Conservation (phyloP, 2,888 invertebrate species). For the Plebejus anna region DNA sequence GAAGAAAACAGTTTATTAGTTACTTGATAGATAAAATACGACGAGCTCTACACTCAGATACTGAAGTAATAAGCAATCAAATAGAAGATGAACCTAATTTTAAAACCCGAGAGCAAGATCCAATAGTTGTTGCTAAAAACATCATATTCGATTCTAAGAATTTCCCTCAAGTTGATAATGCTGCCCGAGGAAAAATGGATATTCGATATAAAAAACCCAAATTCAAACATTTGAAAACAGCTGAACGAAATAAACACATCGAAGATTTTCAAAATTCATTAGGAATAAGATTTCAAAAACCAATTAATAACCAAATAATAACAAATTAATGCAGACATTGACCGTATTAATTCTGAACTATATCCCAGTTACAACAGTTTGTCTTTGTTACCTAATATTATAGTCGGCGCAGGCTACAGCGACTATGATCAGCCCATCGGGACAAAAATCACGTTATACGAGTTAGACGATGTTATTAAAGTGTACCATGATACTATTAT, state of each 20-base stretch:
- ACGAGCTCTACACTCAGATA: constrained; percentile 56
- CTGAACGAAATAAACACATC: constrained; percentile 56
- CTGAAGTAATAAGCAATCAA: constrained; percentile 37
- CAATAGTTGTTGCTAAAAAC: constrained; percentile 45
- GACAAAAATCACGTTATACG: constrained; percentile 59
- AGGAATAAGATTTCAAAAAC: constrained; percentile 59
- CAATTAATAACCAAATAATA: too few species aligned
- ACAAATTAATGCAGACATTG: constrained; percentile 43
- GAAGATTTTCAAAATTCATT: constrained; percentile 52
- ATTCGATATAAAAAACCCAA: constrained; percentile 52
- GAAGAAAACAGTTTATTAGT: constrained; percentile 59
- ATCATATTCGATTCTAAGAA: constrained; percentile 40
- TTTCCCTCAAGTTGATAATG: constrained; percentile 41
- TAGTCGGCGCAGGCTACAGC: constrained; percentile 63
- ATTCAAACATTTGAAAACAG: constrained; percentile 61
- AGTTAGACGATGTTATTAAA: constrained; percentile 57
- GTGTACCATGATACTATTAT: constrained; percentile 53
- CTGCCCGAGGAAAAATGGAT: constrained; percentile 48
- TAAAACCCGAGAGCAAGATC: constrained; percentile 57
- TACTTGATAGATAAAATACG: constrained; percentile 64
- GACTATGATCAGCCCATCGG: constrained; percentile 63
- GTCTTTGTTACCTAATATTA: constrained; percentile 58
- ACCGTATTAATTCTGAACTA: constrained; percentile 38
- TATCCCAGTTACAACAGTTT: constrained; percentile 51
- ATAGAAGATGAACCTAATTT: constrained; percentile 50